Base-by-base conservation (phyloP, 2,888 invertebrate genomes). In the Epistrophella euchroma region DNA sequence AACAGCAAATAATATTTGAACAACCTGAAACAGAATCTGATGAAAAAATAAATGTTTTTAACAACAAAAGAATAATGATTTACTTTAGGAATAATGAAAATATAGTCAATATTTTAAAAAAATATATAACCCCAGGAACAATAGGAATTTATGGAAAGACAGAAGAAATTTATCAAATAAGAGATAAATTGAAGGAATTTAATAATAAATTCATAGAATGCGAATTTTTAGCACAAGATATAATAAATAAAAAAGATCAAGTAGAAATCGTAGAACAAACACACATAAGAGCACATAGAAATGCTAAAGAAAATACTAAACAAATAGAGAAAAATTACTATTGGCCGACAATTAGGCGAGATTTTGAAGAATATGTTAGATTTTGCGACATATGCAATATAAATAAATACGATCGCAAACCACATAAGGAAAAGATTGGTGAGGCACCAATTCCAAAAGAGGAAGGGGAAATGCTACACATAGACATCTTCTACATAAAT, bases 321-420 rank as follows among this genome's bases (percentile, higher is more conserved):
- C 40, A 64, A 76, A 76, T 64, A 40, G 22, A 62, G 17, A 28
- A 75, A 17, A 50, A 35, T 56, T 64, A 62, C 17, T 76, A 76
- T 55, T 75, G 81, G 68, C 75, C 81, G n/a, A 55, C 28, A 25
- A 81, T 71, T 58, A 58, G 58, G 80, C 25, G 7, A 74, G 58
- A 74, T 50, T 76, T 76, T 40, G 25, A 43, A 25, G 40, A 78
- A 56, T 78, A 47, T 50, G 47, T 50, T 50, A 50, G 47, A 50
- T 50, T 50, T 50, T 50, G 22, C 47, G 47, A 50, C 25, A 56
- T 55, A 15, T 64, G 71, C 43, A 71, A 71, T 25, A 40, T 10
- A 64, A 62, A 52, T 45, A 71, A 78, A 71, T 78, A 78, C 17
- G 50, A 50, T 60, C 45, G 64, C 37, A 60, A 55, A 47, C 32